Percentiles rank a stretch among this genome's conserved stretches.
phyloP scores from a whole-genome alignment of 1,140 invertebrate species.

The Atta texana region DNA sequence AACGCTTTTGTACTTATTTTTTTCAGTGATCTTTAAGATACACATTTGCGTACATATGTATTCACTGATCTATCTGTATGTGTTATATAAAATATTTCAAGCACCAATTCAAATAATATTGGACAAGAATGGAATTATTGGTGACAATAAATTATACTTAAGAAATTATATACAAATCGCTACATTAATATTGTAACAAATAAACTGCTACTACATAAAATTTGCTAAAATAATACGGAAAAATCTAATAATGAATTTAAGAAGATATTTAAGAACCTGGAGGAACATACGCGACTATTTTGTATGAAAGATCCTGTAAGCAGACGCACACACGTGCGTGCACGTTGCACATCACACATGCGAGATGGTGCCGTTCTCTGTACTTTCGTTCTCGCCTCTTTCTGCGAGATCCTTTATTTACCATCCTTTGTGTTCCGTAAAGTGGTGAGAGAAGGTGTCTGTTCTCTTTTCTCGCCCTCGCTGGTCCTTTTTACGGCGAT shows the following conservation, averaged over 20 bases:
- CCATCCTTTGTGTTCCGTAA: constrained; percentile 37
- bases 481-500: not conserved
- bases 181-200: not conserved
- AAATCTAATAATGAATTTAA: not conserved
- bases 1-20: constrained; percentile 4
- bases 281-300: not conserved
- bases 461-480: not conserved
- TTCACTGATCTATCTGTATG: not conserved
- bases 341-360: too few species aligned
- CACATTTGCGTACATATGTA: not conserved
- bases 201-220: not conserved
- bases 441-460: not conserved
- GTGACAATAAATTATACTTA: not conserved
- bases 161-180: not conserved
- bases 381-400: constrained; percentile 36
- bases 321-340: not conserved
- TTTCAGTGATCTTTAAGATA: not conserved
- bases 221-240: not conserved
- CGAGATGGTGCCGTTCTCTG: not conserved
- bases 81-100: not conserved
- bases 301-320: constrained; percentile 10
- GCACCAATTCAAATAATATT: not conserved
- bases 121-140: not conserved
- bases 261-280: not conserved
- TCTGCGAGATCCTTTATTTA: constrained; percentile 30